Evolutionary conservation across 2,113 vertebrate genomes (phyloP).

Genomic region (Saiga tatarica): DNA sequence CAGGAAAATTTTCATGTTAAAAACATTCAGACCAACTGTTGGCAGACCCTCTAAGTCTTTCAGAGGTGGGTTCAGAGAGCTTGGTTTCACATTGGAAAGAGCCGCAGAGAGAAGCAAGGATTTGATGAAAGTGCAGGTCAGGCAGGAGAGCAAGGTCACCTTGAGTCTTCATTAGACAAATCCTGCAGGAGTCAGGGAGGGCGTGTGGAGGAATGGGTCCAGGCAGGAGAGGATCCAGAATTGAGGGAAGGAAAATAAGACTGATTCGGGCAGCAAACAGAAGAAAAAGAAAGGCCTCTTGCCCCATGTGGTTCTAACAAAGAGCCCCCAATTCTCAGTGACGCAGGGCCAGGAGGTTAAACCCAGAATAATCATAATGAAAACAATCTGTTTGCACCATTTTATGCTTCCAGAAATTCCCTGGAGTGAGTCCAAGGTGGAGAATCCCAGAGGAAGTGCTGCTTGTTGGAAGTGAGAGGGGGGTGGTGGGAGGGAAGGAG

Average conservation of each 20-base stretch:
- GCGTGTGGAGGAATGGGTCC: not conserved
- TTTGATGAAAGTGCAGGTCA: not conserved
- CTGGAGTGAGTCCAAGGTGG: constrained; percentile 57
- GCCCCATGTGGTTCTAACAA: not conserved
- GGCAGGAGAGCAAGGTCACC: not conserved
- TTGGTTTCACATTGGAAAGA: not conserved
- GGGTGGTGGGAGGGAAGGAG: not conserved
- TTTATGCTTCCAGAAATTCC: constrained; percentile 67
- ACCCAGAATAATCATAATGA: constrained; percentile 61
- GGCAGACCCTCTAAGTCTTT: not conserved
- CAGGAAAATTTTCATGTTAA: constrained; percentile 45
- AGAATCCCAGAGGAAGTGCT: constrained; percentile 58
- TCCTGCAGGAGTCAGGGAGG: not conserved
- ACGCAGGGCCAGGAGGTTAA: constrained; percentile 65
- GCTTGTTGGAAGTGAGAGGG: constrained; percentile 47
- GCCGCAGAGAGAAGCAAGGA: not conserved
- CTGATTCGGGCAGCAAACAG: not conserved
- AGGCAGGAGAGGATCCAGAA: not conserved
- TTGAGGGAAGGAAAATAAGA: not conserved
- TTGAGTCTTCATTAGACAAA: not conserved
- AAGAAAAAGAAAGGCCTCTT: not conserved
- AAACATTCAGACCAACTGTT: constrained; percentile 42
- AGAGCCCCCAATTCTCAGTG: not conserved
- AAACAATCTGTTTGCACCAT: constrained; percentile 63
- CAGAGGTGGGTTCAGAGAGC: not conserved